phyloP scores from a whole-genome alignment of 1,140 invertebrate species.

The Pentalonia nigronervosa region DNA sequence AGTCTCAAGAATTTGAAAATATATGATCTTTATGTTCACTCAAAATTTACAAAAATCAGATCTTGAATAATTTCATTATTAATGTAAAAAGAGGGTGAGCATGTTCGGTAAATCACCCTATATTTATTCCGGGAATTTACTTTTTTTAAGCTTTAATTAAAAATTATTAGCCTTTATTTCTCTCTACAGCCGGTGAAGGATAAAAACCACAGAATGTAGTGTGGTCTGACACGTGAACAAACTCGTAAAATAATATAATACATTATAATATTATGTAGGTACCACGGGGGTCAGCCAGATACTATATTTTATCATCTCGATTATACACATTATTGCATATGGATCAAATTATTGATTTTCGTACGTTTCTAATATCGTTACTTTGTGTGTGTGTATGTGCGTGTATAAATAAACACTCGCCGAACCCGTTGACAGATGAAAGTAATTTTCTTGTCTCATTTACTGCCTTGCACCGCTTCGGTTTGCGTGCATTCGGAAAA shows the following conservation, averaged over 20 bases:
- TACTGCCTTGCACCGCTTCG: neutral
- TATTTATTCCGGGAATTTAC: neutral
- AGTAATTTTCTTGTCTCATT: constrained; percentile 53
- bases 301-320: neutral
- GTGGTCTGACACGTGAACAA: neutral
- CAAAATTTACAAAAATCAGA: too few relatives aligned
- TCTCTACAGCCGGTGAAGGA: neutral
- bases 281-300: neutral
- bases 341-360: neutral
- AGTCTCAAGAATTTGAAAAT: too few relatives aligned
- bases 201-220: neutral
- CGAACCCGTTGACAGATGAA: constrained; percentile 57
- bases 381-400: neutral
- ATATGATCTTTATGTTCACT: too few relatives aligned
- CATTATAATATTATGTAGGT: neutral
- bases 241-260: neutral
- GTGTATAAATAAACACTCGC: neutral
- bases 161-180: neutral
- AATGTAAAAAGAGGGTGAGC: too few relatives aligned
- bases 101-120: too few relatives aligned
- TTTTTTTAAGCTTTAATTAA: neutral
- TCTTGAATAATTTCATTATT: too few relatives aligned
- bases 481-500: constrained; percentile 50
- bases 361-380: neutral
- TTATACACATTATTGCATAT: neutral